Evolutionary conservation across 1,140 invertebrate species (phyloP), one percentile per base, ranked within the genome.

Genomic region (Holcopasites calliopsidis): DNA sequence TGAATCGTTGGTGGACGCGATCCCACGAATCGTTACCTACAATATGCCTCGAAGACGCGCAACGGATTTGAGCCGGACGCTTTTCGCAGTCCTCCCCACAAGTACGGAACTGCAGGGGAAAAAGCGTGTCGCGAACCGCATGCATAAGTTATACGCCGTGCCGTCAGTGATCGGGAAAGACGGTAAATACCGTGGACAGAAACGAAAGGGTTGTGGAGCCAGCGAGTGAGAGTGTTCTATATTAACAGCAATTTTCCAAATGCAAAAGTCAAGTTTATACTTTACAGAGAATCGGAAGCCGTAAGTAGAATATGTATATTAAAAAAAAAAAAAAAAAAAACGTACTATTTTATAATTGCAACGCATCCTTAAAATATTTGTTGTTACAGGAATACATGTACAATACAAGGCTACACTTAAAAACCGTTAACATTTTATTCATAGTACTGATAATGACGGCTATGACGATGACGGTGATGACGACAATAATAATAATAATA

Each of bases 361-460:
- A 60, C 40, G 54, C 57, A 21, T 69, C 55, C 83, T 82, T 76
- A 84, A 85, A 83, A 74, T 80, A 78, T 79, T 54, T 83, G n/a
- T 47, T 16, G 79, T 85, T 87, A 86, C 82, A 86, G 76, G 82
- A 82, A 70, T 86, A 85, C 73, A 83, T 74, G 76, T 71, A 78
- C 82, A 80, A 80, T 71, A 80, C 73, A 83, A 31, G 11, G 72
- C 33, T 82, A 82, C 52, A 58, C 70, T 79, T 71, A 80, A 77
- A 85, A 73, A 80, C 44, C 65, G 61, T 64, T 85, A 84, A 84
- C 66, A 75, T 60, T 66, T 83, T 77, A 64, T 83, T 72, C 16
- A 8, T n/a, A 40, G 60, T 35, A 52, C 76, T 76, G 68, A 68
- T 69, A 81, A 80, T 77, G 11, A 33, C 4, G 4, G 42, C 28